Conservation (phyloP, 2,113 vertebrate species). For the Vidua macroura region DNA sequence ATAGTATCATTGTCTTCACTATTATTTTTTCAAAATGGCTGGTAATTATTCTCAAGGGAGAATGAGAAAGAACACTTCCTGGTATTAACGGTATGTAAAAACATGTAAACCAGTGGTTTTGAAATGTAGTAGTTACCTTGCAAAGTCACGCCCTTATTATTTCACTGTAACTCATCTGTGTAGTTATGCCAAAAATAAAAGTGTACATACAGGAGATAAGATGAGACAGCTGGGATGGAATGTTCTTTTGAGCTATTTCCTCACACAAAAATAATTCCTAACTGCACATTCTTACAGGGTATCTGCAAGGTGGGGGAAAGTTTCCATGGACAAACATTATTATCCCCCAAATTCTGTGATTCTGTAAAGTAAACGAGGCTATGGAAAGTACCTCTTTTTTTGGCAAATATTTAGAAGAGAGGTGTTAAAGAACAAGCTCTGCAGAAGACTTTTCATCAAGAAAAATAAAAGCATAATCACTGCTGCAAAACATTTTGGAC, state of each 20-base stretch:
- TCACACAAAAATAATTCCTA: background rate
- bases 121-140: background rate
- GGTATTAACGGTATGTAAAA: background rate
- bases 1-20: background rate
- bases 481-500: background rate
- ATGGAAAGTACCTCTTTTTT: background rate
- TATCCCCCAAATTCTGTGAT: background rate
- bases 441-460: background rate
- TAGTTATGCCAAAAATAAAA: background rate
- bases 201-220: background rate
- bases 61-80: background rate
- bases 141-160: background rate
- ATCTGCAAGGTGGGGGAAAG: background rate
- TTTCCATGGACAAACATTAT: background rate
- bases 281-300: background rate
- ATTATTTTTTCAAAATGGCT: background rate
- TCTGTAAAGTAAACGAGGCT: background rate
- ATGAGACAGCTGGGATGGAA: background rate
- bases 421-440: background rate
- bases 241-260: background rate
- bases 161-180: background rate
- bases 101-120: background rate
- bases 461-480: background rate
- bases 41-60: background rate
- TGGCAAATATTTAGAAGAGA: background rate